Evolutionary conservation across 2,113 vertebrate genomes (phyloP).

Genomic region (Columba livia): DNA sequence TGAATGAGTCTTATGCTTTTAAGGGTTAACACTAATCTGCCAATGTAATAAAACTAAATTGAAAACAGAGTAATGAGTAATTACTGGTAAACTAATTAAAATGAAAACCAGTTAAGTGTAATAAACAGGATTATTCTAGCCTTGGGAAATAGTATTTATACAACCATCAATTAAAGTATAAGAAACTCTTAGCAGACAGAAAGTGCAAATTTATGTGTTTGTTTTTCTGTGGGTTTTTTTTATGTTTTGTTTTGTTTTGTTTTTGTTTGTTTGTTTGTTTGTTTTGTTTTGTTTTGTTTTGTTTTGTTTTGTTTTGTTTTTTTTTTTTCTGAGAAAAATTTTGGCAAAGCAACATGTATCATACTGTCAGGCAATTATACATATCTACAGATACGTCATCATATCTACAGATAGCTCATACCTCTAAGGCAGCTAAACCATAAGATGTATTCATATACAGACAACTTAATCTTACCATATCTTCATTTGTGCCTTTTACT

Average conservation of each 20-base stretch:
- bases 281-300: neutral
- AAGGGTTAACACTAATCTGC: slow-evolving; percentile 49
- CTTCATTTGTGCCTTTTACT: slow-evolving; percentile 92
- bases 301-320: neutral
- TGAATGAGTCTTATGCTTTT: neutral
- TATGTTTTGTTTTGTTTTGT: neutral
- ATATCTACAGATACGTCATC: neutral
- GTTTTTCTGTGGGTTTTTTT: too few species aligned
- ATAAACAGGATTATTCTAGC: slow-evolving; percentile 54
- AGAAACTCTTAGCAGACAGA: neutral
- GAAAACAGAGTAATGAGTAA: slow-evolving; percentile 35
- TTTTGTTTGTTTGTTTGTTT: neutral
- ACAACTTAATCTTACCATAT: slow-evolving; percentile 85
- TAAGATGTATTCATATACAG: neutral
- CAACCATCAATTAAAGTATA: slow-evolving; percentile 20
- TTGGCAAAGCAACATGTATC: neutral
- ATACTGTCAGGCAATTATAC: neutral
- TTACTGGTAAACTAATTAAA: slow-evolving; percentile 63
- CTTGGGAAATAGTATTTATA: slow-evolving; percentile 35
- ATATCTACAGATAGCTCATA: neutral
- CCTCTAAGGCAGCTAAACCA: neutral
- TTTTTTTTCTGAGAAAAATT: neutral
- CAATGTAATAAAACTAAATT: slow-evolving; percentile 44
- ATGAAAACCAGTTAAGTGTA: slow-evolving; percentile 60
- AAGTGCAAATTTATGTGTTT: neutral